A percentile compares a stretch with the other conserved stretches of the same genome.
phyloP scores from a whole-genome alignment of 1,140 invertebrate species.

The Calosoma granatense region DNA sequence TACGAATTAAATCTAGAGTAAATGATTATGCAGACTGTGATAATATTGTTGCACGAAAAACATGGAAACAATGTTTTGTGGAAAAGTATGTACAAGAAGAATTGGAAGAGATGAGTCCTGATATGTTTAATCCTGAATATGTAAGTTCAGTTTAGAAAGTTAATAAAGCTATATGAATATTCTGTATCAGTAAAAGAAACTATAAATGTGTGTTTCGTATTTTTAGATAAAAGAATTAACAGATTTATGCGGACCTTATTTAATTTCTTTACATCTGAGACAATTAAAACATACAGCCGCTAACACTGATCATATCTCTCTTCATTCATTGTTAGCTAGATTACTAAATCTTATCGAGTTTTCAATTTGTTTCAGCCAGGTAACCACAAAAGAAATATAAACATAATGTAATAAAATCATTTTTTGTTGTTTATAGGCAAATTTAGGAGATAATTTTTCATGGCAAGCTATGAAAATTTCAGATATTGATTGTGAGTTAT shows the following conservation, averaged over 20 bases:
- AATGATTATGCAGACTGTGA: background rate
- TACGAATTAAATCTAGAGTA: too few species aligned
- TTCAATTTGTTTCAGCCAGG: background rate
- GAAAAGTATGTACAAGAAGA: background rate
- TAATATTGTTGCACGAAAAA: background rate
- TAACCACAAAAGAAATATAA: too few species aligned
- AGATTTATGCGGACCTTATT: background rate
- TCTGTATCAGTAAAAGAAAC: too few species aligned
- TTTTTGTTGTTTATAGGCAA: background rate
- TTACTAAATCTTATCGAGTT: background rate
- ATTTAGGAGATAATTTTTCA: background rate
- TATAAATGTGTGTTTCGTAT: too few species aligned
- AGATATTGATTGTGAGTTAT: background rate
- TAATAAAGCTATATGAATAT: too few species aligned
- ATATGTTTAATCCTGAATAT: background rate
- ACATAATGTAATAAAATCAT: too few species aligned
- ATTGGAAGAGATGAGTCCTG: background rate
- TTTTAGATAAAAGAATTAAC: slow-evolving; percentile 5
- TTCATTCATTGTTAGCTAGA: background rate
- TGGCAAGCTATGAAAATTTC: background rate
- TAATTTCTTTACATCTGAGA: background rate
- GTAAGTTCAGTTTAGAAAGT: slow-evolving; percentile 1
- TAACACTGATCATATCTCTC: background rate
- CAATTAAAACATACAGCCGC: background rate
- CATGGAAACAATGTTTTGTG: background rate